phyloP scores from a whole-genome alignment of 2,888 invertebrate species.

The Bedellia somnulentella region DNA sequence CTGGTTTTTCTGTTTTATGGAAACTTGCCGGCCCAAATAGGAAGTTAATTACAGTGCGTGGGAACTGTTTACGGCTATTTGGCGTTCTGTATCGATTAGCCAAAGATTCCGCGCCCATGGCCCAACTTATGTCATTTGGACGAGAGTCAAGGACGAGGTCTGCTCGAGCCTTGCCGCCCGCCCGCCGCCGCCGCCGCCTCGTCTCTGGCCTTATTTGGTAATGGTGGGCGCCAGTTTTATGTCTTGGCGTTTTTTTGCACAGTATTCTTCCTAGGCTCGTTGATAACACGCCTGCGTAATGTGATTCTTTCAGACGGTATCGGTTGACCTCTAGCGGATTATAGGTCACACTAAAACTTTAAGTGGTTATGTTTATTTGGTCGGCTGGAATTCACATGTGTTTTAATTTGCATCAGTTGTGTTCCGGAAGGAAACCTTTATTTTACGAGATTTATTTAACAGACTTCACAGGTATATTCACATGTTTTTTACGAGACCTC shows the following conservation, averaged over 20 bases:
- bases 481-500: too few species aligned
- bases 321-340: too few species aligned
- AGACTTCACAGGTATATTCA: too few species aligned
- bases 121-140: slow-evolving; percentile 60
- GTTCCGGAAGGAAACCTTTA: too few species aligned
- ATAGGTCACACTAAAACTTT: too few species aligned
- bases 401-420: too few species aligned
- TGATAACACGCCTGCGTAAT: slow-evolving; percentile 30
- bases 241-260: slow-evolving; percentile 53
- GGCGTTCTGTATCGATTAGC: slow-evolving; percentile 54
- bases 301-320: too few species aligned
- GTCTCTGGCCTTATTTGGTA: slow-evolving; percentile 43
- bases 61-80: slow-evolving; percentile 38
- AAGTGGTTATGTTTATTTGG: too few species aligned
- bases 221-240: slow-evolving; percentile 60
- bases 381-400: too few species aligned
- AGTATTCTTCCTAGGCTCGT: slow-evolving; percentile 41
- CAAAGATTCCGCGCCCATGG: slow-evolving; percentile 56
- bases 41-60: slow-evolving; percentile 37
- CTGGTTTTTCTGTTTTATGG: slow-evolving; percentile 26
- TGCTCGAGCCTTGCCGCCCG: slow-evolving; percentile 23
- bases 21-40: slow-evolving; percentile 28
- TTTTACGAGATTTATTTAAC: too few species aligned
- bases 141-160: slow-evolving; percentile 50
- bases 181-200: slow-evolving; percentile 25